Base-by-base conservation (phyloP, 1,140 invertebrate species). In the Phocides pigmalion region DNA sequence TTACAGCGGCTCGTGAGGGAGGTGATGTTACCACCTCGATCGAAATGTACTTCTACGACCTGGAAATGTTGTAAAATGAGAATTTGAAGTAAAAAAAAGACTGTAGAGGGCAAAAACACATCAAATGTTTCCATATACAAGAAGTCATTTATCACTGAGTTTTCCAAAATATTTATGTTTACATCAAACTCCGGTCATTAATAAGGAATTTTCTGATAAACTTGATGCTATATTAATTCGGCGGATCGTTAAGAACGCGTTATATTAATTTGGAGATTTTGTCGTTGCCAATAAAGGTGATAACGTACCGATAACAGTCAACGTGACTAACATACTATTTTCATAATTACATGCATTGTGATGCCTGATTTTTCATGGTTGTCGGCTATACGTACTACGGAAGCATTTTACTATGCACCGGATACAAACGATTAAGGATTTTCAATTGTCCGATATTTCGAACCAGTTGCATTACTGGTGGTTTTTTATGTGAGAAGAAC, bases 251-350 rank as follows among this genome's bases (percentile, higher is more conserved):
- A 67, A 72, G 70, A 70, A 28, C 56, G 44, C 67, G 62, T 75
- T 72, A 69, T 19, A 64, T 70, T 68, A 63, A 68, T 75, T 75
- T 70, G 62, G 64, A 65, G 62, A 69, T 72, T 63, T 67, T 47
- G 47, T 61, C 41, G 47, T 46, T 39, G 56, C 65, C 53, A 65
- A 70, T 74, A 61, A 51, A 49, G 11, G 16, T 37, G 68, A 68
- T 74, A 74, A 71, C 28, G 8, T 12, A 4, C 14, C 53, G 53
- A 67, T 64, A 42, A 62, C 37, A 32, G 15, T 4, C 46, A 59
- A 71, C 56, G 65, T 66, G 68, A 70, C 39, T 32, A 17, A 42
- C 22, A 15, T 3, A 11, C n/a, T 19, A 46, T n/a, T 51, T 62
- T 44, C 50, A 62, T 51, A 62, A 49, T 49, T 62, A 58, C 25